These are phyloP conservation scores for Meloidogyne hapla DNA, from an alignment of 1,140 invertebrate species.

Conservation along the genomic window DNA sequence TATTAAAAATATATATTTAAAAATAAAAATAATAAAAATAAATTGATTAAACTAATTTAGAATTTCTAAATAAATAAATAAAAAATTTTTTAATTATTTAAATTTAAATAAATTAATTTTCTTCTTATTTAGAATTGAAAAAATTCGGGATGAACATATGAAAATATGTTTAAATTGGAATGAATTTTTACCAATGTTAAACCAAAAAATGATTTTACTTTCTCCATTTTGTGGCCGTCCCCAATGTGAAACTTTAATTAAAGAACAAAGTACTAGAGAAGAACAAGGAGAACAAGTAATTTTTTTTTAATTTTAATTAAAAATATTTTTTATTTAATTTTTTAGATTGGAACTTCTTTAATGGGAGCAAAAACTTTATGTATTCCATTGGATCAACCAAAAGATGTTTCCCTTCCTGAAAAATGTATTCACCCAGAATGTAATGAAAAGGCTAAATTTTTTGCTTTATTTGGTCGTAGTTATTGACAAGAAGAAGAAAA, in stretches of 20 bases:
- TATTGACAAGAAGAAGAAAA: slow-evolving; percentile 69
- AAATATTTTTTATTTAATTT: neutral
- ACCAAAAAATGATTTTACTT: slow-evolving; percentile 83
- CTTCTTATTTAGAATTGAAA: slow-evolving; percentile 71
- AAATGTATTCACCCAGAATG: slow-evolving; percentile 88
- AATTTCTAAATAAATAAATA: too few relatives aligned
- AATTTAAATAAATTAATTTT: too few relatives aligned
- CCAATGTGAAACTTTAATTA: slow-evolving; percentile 90
- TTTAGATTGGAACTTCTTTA: slow-evolving; percentile 75
- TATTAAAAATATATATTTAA: too few relatives aligned
- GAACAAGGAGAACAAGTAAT: slow-evolving; percentile 66
- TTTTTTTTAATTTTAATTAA: neutral
- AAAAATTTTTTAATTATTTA: too few relatives aligned
- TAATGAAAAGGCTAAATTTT: slow-evolving; percentile 76
- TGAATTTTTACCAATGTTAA: slow-evolving; percentile 72
- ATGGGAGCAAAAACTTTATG: slow-evolving; percentile 98
- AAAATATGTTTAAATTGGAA: slow-evolving; percentile 76
- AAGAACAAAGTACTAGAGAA: slow-evolving; percentile 80
- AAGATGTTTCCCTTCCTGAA: slow-evolving; percentile 68
- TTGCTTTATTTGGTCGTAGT: slow-evolving; percentile 90
- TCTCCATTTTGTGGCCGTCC: slow-evolving; percentile 88
- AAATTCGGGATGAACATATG: slow-evolving; percentile 76
- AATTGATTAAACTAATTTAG: too few relatives aligned
- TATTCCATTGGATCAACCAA: slow-evolving; percentile 88
- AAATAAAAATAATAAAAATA: too few relatives aligned